Evolutionary conservation across 2,113 vertebrate genomes (phyloP).

Genomic region (Pagrus major): DNA sequence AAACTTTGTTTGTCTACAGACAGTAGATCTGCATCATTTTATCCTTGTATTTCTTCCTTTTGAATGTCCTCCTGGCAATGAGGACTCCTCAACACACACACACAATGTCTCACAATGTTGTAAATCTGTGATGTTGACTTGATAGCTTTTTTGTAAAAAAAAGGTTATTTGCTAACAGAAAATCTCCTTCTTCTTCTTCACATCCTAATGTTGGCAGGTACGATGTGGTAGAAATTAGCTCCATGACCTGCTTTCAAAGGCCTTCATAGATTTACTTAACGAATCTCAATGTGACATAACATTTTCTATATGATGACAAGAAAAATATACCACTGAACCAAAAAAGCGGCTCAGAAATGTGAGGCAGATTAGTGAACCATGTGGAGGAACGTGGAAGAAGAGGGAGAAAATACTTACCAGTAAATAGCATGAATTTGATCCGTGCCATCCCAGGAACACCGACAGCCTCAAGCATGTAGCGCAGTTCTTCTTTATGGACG

Average conservation of each 20-base stretch:
- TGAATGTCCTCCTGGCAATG: too few species aligned
- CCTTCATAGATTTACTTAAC: neutral
- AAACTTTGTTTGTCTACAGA: too few species aligned
- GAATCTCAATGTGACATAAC: neutral
- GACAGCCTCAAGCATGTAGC: slow-evolving; percentile 5
- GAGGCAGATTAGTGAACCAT: neutral
- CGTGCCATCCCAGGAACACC: slow-evolving; percentile 9
- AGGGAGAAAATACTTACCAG: neutral
- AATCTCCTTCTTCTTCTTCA: too few species aligned
- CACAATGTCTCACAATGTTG: too few species aligned
- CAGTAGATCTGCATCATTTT: too few species aligned
- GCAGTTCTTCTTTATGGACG: slow-evolving; percentile 23
- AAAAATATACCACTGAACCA: neutral
- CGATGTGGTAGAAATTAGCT: neutral
- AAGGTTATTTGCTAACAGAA: too few species aligned
- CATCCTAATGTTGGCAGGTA: too few species aligned
- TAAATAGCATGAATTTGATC: slow-evolving; percentile 14
- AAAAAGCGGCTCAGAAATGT: neutral
- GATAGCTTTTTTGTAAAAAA: too few species aligned
- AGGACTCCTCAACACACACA: too few species aligned
- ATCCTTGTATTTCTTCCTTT: too few species aligned
- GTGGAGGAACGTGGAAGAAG: neutral
- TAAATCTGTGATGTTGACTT: too few species aligned
- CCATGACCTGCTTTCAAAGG: neutral
- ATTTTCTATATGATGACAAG: neutral